Percentiles rank a stretch among this genome's conserved stretches.
phyloP scores from a whole-genome alignment of 2,797 vertebrate genomes.

The Myotis vivesi region DNA sequence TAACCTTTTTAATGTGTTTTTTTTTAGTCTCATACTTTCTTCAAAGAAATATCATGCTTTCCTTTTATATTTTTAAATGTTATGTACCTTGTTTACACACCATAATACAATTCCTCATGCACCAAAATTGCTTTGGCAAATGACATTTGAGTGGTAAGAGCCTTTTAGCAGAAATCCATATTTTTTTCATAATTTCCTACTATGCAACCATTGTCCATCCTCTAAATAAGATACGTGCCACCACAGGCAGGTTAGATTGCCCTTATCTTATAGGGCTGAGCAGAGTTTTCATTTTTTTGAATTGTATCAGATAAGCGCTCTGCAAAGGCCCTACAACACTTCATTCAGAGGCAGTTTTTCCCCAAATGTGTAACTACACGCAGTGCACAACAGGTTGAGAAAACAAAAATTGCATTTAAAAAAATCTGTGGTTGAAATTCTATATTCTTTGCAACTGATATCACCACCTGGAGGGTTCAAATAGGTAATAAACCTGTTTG shows the following conservation, averaged over 20 bases:
- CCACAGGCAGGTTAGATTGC: conserved; percentile 48
- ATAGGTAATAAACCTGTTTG: conserved; percentile 64
- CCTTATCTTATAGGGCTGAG: conserved; percentile 44
- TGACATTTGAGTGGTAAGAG: conserved; percentile 44
- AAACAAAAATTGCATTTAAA: conserved; percentile 54
- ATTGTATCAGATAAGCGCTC: conserved; percentile 51
- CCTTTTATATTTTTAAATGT: conserved; percentile 47
- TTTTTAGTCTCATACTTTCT: conserved; percentile 34
- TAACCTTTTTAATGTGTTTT: conserved; percentile 37
- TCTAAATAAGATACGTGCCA: conserved; percentile 41
- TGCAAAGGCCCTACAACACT: conserved; percentile 18
- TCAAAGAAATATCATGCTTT: conserved; percentile 49
- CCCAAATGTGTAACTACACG: conserved; percentile 48
- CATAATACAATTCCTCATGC: conserved; percentile 6
- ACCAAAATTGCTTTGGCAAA: conserved; percentile 35
- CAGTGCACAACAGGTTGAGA: conserved; percentile 36
- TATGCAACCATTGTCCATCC: neutral
- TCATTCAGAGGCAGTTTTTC: conserved; percentile 34
- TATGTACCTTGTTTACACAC: neutral
- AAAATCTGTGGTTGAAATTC: conserved; percentile 18
- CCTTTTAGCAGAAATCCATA: conserved; percentile 49
- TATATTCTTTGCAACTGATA: conserved; percentile 46
- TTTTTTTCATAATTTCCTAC: neutral
- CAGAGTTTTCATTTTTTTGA: conserved; percentile 40
- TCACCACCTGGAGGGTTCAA: conserved; percentile 63